Percentiles rank a stretch among this genome's conserved stretches.
Evolutionary conservation across 2,797 vertebrate genomes (phyloP).

Genomic region (Saxicola maurus): DNA sequence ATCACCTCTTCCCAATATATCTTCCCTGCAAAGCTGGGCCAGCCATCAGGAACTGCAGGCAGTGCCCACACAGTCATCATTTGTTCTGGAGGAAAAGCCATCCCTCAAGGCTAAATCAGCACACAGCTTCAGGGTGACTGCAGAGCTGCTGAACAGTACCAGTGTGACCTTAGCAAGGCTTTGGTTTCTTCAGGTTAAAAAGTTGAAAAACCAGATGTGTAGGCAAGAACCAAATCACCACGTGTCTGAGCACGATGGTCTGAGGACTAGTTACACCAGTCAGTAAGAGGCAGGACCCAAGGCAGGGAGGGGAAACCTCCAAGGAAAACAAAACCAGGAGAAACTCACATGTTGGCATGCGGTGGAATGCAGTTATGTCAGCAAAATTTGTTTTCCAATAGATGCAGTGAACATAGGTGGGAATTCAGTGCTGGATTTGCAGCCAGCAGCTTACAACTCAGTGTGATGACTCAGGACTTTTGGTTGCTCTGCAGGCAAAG

Average conservation of each 20-base stretch:
- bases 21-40: background rate
- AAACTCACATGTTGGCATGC: background rate
- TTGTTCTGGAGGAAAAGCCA: background rate
- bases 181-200: background rate
- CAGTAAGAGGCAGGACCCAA: background rate
- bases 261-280: background rate
- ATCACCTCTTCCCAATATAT: background rate
- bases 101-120: background rate
- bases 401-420: background rate
- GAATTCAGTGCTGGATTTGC: background rate
- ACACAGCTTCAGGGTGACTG: background rate
- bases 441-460: background rate
- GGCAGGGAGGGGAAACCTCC: background rate
- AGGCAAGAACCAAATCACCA: background rate
- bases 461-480: slow-evolving; percentile 51
- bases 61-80: background rate
- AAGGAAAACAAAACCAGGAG: background rate
- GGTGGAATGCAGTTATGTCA: background rate
- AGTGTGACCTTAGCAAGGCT: background rate
- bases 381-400: background rate
- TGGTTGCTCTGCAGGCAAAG: background rate
- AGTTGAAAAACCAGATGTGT: background rate
- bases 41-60: background rate
- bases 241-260: fast-evolving
- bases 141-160: background rate